Conservation (phyloP, 2,888 invertebrate species). For the Pterobdella sp. region DNA sequence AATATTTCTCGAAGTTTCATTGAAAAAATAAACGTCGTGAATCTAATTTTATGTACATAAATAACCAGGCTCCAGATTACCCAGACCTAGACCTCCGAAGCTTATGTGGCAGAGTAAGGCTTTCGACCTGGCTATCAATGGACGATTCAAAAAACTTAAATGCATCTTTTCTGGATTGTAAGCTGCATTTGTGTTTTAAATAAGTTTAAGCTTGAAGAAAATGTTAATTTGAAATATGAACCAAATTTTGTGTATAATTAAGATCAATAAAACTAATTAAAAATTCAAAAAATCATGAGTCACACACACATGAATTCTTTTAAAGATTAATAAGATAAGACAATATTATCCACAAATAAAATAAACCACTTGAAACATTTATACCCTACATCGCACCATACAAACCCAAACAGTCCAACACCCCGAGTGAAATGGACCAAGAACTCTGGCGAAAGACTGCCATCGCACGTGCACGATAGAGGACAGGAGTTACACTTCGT, state of each 20-base stretch:
- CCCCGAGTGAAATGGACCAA: constrained; percentile 81
- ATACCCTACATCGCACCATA: neutral
- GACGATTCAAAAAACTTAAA: constrained; percentile 32
- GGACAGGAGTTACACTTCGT: constrained; percentile 66
- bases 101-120: constrained; percentile 33
- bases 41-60: neutral
- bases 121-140: constrained; percentile 30
- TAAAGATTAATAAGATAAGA: too few species aligned
- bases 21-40: neutral
- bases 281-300: too few species aligned
- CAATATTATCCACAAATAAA: too few species aligned
- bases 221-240: too few species aligned
- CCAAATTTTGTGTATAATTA: too few species aligned
- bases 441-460: constrained; percentile 62
- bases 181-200: too few species aligned
- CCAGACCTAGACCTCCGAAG: constrained; percentile 24
- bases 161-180: constrained; percentile 40
- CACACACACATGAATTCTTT: too few species aligned
- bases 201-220: too few species aligned
- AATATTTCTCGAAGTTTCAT: neutral
- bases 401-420: constrained; percentile 61
- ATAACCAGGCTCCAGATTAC: constrained; percentile 17
- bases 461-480: constrained; percentile 65
- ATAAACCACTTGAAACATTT: neutral
- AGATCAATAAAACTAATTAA: too few species aligned